Evolutionary conservation across 92 coral and sea anemone species (phyloP), one percentile per base, ranked within the genome.

Genomic region (Epizoanthus ramosus): DNA sequence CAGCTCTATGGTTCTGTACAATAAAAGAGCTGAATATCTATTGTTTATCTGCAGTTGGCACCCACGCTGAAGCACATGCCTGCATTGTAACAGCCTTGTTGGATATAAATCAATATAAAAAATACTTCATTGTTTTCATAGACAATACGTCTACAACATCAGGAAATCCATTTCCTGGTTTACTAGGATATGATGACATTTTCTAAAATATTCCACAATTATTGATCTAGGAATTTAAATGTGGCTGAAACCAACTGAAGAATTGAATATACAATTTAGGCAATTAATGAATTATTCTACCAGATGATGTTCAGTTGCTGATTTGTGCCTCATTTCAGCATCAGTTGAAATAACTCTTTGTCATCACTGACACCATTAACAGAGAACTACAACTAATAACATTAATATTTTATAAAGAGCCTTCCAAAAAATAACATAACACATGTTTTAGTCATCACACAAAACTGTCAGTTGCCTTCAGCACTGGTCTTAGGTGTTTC

Each of bases 91-190:
- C 17, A 18, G 56, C 64, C 22, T 4, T 53, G 56, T 5, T 23
- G 61, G n/a, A 53, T 25, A 14, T 39, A 73, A 35, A 21, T 28
- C 17, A 31, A 50, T 50, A 50, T 9, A 50, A 10, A 50, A 50
- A 50, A 50, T 37, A 37, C 5, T 37, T 37, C 54, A 9, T 12
- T 50, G 31, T 65, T 65, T 65, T 67, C 28, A 33, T n/a, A 75
- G 81, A 58, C 68, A 58, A 58, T 17, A 39, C 1, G 19, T 14
- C 56, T 37, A n/a, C 68, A 75, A 24, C 54, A 22, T 18, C 81
- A 75, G 81, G 81, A 75, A 75, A 75, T 75, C 53, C 60, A 33
- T 57, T 75, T 75, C 81, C 69, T 37, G 69, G 28, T 54, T 5
- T 33, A 17, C 18, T 31, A 57, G 54, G 54, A 59, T n/a, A 6